A percentile compares a stretch with the other conserved stretches of the same genome.
Conservation (phyloP, 2,113 vertebrate genomes). For the Petaurus breviceps region DNA sequence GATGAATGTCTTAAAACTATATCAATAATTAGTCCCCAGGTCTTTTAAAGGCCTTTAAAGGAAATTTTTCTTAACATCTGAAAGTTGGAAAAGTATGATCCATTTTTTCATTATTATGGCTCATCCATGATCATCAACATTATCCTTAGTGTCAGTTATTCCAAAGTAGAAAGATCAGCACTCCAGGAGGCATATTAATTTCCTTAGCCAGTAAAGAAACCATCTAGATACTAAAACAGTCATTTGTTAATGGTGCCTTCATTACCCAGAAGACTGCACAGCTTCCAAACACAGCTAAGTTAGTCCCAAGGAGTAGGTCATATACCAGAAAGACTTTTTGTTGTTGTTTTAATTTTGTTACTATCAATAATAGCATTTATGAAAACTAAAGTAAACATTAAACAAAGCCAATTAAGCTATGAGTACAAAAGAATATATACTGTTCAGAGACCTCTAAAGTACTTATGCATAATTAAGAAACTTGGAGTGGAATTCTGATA, state of each 20-base stretch:
- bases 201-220: not conserved
- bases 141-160: not conserved
- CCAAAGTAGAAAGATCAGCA: constrained; percentile 5
- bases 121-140: not conserved
- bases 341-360: not conserved
- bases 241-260: constrained; percentile 1
- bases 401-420: constrained; percentile 36
- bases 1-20: not conserved
- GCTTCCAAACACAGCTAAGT: not conserved
- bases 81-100: not conserved
- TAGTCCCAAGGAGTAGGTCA: constrained; percentile 8
- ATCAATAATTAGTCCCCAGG: not conserved
- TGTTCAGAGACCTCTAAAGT: constrained; percentile 45
- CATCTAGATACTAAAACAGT: not conserved
- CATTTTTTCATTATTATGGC: not conserved
- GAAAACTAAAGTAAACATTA: constrained; percentile 38
- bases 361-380: constrained; percentile 14
- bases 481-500: constrained; percentile 45
- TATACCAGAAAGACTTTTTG: not conserved
- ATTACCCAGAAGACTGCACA: constrained; percentile 26
- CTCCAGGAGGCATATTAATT: constrained; percentile 29
- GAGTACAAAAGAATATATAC: constrained; percentile 39
- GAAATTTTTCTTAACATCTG: not conserved
- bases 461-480: constrained; percentile 59
- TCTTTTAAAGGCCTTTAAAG: not conserved